Evolutionary conservation across 2,888 invertebrate genomes (phyloP).

Genomic region (Drosophila prostipennis): DNA sequence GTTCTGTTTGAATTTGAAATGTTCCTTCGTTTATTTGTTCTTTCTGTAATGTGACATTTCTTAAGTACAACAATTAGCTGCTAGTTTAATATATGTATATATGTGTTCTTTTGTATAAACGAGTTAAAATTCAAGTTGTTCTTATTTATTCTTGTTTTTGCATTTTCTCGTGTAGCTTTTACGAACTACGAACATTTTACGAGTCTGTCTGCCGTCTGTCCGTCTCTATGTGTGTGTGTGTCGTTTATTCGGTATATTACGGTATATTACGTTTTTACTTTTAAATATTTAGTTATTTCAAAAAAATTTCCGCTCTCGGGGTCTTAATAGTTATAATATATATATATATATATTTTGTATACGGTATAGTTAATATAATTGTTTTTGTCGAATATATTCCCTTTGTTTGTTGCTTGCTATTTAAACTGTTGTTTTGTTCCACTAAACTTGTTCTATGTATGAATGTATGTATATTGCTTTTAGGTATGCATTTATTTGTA

Average conservation of each 20-base stretch:
- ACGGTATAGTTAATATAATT: conserved; percentile 52
- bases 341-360: conserved; percentile 55
- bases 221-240: conserved; percentile 49
- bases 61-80: conserved; percentile 75
- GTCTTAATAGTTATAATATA: conserved; percentile 38
- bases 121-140: conserved; percentile 68
- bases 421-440: conserved; percentile 51
- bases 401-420: conserved; percentile 44
- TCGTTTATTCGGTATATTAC: conserved; percentile 53
- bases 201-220: conserved; percentile 2
- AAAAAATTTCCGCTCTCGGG: conserved; percentile 51
- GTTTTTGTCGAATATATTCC: conserved; percentile 58
- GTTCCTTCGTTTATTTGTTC: conserved; percentile 69
- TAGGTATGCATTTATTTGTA: conserved; percentile 44
- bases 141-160: conserved; percentile 28
- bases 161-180: conserved; percentile 24
- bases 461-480: conserved; percentile 65
- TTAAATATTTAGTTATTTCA: conserved; percentile 45
- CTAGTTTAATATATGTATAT: conserved; percentile 48
- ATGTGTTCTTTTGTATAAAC: conserved; percentile 59
- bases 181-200: conserved; percentile 18
- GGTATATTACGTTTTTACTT: conserved; percentile 35
- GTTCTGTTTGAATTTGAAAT: conserved; percentile 64
- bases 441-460: conserved; percentile 52
- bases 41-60: conserved; percentile 68